Percentiles rank a stretch among this genome's conserved stretches.
Evolutionary conservation across 1,140 invertebrate genomes (phyloP).

Genomic region (Artemia franciscana): DNA sequence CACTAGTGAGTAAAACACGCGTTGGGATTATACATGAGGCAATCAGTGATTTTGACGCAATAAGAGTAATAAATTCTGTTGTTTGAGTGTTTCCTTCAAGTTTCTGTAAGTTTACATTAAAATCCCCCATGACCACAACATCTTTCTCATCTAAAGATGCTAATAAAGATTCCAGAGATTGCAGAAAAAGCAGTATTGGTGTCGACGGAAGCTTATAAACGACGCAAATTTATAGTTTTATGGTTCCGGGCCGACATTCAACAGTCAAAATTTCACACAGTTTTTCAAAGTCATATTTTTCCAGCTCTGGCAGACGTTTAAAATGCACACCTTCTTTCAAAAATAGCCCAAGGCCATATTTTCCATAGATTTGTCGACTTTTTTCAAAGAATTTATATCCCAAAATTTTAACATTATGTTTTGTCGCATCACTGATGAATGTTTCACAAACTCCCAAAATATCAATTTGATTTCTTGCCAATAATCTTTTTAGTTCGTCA

Average conservation of each 20-base stretch:
- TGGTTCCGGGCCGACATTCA: neutral
- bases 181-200: neutral
- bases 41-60: conserved; percentile 7
- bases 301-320: neutral
- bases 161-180: neutral
- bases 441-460: too few relatives aligned
- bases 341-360: neutral
- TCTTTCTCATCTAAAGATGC: neutral
- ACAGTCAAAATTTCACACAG: neutral
- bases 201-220: conserved; percentile 1
- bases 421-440: too few relatives aligned
- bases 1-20: conserved; percentile 7
- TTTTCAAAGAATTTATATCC: neutral
- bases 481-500: too few relatives aligned
- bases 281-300: neutral
- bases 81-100: neutral
- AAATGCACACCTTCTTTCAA: neutral
- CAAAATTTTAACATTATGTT: too few relatives aligned
- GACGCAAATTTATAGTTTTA: too few relatives aligned
- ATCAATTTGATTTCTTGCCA: neutral
- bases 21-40: conserved; percentile 12
- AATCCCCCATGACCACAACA: neutral
- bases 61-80: neutral
- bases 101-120: conserved; percentile 4
- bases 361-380: neutral